A percentile compares a stretch with the other conserved stretches of the same genome.
Evolutionary conservation across 2,113 vertebrate genomes (phyloP).

Genomic region (Rhadina sibilatrix): DNA sequence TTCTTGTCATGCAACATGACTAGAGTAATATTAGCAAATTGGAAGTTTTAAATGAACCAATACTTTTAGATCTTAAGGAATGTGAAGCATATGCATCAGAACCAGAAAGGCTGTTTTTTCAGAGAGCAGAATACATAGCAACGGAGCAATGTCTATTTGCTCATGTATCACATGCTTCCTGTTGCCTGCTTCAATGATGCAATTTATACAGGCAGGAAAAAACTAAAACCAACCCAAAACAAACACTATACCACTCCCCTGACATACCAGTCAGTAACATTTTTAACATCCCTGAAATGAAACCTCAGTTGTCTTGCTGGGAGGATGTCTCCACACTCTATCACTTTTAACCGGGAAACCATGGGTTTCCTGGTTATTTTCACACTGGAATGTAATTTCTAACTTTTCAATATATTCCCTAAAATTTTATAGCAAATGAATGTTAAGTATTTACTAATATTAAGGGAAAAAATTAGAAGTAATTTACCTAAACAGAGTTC

Average conservation of each 20-base stretch:
- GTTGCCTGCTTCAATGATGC: neutral
- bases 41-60: neutral
- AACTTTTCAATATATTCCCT: neutral
- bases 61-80: neutral
- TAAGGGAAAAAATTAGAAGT: fast-evolving
- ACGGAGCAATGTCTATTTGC: conserved; percentile 12
- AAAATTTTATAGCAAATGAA: neutral
- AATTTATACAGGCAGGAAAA: neutral
- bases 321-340: neutral
- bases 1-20: neutral
- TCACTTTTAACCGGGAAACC: neutral
- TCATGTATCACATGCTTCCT: neutral
- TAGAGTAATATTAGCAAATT: neutral
- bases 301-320: neutral
- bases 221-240: neutral
- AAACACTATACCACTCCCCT: neutral
- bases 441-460: neutral
- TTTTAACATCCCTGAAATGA: neutral
- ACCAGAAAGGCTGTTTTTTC: neutral
- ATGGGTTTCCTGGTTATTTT: neutral
- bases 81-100: neutral
- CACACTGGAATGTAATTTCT: neutral
- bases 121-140: neutral
- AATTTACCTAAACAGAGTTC: neutral
- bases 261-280: neutral